Conservation (phyloP, 2,797 vertebrate genomes). For the Sphenodon punctatus region DNA sequence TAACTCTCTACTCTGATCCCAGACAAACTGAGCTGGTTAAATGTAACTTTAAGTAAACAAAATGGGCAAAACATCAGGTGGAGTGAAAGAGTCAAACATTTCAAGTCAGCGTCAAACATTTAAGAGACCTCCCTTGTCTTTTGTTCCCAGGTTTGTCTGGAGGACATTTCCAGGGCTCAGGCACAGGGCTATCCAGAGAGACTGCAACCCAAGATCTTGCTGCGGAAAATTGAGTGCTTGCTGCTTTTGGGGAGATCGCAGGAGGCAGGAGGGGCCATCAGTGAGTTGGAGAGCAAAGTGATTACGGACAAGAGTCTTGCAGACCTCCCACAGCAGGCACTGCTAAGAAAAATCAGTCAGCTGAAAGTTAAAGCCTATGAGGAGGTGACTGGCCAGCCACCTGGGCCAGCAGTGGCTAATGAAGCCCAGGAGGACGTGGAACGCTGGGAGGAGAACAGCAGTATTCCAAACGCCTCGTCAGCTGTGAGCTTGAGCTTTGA, state of each 20-base stretch:
- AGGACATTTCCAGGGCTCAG: slow-evolving; percentile 85
- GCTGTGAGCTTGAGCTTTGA: slow-evolving; percentile 75
- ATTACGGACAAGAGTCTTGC: not conserved
- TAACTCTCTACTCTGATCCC: not conserved
- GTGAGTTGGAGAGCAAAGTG: slow-evolving; percentile 35
- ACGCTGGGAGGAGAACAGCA: slow-evolving; percentile 53
- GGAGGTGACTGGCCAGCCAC: not conserved
- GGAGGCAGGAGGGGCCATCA: slow-evolving; percentile 46
- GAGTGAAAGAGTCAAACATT: fast-evolving
- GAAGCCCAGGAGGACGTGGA: not conserved
- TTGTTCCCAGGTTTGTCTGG: slow-evolving; percentile 82
- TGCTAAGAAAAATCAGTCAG: slow-evolving; percentile 54
- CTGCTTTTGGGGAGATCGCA: slow-evolving; percentile 65
- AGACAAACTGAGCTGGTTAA: not conserved
- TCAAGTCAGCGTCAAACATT: not conserved
- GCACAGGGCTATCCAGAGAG: slow-evolving; percentile 83
- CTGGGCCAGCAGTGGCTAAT: not conserved
- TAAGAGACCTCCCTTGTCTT: not conserved
- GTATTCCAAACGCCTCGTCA: slow-evolving; percentile 63
- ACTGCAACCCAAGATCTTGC: slow-evolving; percentile 83
- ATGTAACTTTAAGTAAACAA: not conserved
- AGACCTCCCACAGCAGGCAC: not conserved
- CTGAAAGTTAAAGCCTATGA: slow-evolving; percentile 50
- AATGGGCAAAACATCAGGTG: not conserved
- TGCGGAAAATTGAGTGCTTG: slow-evolving; percentile 82